phyloP scores from a whole-genome alignment of 2,797 vertebrate genomes.

The Sebastes minor region DNA sequence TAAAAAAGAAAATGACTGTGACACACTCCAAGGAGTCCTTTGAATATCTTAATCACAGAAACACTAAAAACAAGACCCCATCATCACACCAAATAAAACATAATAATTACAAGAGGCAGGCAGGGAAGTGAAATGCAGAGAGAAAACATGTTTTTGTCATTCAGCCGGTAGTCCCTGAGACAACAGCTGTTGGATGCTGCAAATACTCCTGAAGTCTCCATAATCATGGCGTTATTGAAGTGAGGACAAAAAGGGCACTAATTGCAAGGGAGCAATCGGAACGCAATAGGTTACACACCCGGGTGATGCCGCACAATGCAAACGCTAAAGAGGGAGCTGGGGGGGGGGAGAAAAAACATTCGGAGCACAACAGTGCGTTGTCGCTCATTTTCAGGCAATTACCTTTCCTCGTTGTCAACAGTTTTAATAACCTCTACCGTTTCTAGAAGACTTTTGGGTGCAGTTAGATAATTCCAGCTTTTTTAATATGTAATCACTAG shows the following conservation, averaged over 20 bases:
- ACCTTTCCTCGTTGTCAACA: conserved; percentile 99
- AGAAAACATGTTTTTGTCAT: conserved; percentile 99
- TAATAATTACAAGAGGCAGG: conserved; percentile 89
- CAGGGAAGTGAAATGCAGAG: conserved; percentile 94
- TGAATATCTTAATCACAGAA: conserved; percentile 99
- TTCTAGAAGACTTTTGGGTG: conserved; percentile 96
- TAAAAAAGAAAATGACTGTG: conserved; percentile 76
- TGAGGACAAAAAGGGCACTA: conserved; percentile 99
- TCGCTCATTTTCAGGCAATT: conserved; percentile 99
- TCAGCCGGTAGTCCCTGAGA: conserved; percentile 99
- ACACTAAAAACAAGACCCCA: conserved; percentile 98
- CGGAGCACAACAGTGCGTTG: conserved; percentile 96
- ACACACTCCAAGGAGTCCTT: conserved; percentile 87
- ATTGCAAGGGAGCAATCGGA: conserved; percentile 99
- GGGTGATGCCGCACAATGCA: conserved; percentile 97
- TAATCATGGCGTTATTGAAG: conserved; percentile 99
- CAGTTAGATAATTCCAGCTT: conserved; percentile 99
- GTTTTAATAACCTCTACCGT: conserved; percentile 99
- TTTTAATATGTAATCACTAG: conserved; percentile 98
- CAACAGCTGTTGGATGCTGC: conserved; percentile 99
- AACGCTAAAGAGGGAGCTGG: conserved; percentile 79
- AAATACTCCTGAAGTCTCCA: conserved; percentile 99
- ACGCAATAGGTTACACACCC: conserved; percentile 99
- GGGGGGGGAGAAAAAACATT: conserved; percentile 78
- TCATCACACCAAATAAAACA: conserved; percentile 88